Evolutionary conservation across 1,140 invertebrate species (phyloP), one percentile per base, ranked within the genome.

Genomic region (Drosophila prosaltans): DNA sequence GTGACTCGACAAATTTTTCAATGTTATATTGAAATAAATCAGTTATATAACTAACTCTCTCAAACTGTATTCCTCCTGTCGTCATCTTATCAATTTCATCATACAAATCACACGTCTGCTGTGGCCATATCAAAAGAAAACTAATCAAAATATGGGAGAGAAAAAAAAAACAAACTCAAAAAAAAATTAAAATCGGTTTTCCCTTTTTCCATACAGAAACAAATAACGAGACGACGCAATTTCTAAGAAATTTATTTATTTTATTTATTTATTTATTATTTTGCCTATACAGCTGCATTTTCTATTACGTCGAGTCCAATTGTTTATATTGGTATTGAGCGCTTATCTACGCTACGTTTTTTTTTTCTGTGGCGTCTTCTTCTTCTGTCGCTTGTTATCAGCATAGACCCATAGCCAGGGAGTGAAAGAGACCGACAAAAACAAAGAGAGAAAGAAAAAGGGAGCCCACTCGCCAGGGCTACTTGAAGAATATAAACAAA

Each of bases 271-370:
- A 51, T 64, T 64, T 63, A 69, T 54, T 73, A 40, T 73, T 57
- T 55, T 7, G 40, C 40, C 41, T 45, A 59, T 39, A 73, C 61
- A 65, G 43, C 26, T 59, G 54, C 40, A 54, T 66, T 58, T 57
- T 16, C n/a, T 48, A 21, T 43, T 26, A 51, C 45, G 45, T 51
- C 21, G 45, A 51, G 45, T 26, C 45, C 45, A 51, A n/a, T 51
- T 40, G 39, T 54, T 69, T 65, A 26, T 72, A n/a, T 72, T 41
- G 21, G 41, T 69, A 26, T 71, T 63, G 28, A 40, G 40, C 16
- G 62, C 76, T 85, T 86, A 86, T 86, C 82, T 88, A 73, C 75
- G 79, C 66, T 76, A 59, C 57, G 74, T 72, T 70, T 85, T 81
- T 36, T 36, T 36, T 36, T 36, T 36, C 32, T 60, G 64, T 66